Conservation (phyloP, 1,140 invertebrate genomes). For the Halesus radiatus region DNA sequence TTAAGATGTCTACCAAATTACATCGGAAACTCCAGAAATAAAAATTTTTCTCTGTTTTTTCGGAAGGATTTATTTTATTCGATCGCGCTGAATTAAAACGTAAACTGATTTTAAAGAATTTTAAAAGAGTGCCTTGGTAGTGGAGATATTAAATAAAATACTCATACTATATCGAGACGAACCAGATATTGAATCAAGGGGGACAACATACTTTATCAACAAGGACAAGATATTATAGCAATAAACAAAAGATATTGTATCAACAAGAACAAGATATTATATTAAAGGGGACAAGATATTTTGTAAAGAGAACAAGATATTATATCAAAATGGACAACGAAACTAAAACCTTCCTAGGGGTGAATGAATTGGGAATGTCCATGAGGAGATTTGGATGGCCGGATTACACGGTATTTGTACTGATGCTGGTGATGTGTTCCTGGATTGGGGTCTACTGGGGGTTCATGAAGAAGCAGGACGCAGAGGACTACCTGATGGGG, state of each 20-base stretch:
- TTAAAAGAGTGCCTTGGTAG: not conserved
- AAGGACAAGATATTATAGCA: not conserved
- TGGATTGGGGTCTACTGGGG: constrained; percentile 86
- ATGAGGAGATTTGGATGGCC: constrained; percentile 76
- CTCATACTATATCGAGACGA: too few species aligned
- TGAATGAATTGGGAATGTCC: constrained; percentile 73
- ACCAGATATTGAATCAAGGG: not conserved
- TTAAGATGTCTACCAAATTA: not conserved
- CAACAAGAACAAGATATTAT: too few species aligned
- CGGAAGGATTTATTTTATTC: too few species aligned
- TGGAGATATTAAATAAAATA: too few species aligned
- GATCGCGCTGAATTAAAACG: too few species aligned
- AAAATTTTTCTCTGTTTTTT: not conserved
- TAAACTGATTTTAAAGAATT: not conserved
- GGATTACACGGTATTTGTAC: constrained; percentile 80
- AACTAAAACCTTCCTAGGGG: constrained; percentile 59
- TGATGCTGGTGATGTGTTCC: constrained; percentile 81
- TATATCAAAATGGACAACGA: not conserved
- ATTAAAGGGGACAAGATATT: too few species aligned
- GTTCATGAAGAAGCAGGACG: constrained; percentile 77
- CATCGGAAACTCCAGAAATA: not conserved
- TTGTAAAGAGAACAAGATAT: not conserved
- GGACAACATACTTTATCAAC: not conserved
- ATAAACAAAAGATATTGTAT: too few species aligned
- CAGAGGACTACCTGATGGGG: constrained; percentile 86